A percentile compares a stretch with the other conserved stretches of the same genome.
These are phyloP conservation scores for Percopsis omiscomaycus DNA, from an alignment of 2,797 vertebrate genomes.

Conservation along the genomic window DNA sequence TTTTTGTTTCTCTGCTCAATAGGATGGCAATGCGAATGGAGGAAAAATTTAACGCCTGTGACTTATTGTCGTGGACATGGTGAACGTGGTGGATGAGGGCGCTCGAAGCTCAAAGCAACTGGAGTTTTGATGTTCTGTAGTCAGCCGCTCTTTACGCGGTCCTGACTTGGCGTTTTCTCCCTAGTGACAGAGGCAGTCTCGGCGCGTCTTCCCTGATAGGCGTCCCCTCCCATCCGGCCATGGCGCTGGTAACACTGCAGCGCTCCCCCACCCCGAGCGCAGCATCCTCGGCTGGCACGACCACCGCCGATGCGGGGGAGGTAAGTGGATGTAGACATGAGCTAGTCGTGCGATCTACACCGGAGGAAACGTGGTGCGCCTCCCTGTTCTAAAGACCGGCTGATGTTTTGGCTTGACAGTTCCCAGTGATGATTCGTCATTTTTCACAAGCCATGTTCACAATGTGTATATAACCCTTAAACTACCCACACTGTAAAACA, in stretches of 20 bases:
- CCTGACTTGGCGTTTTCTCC: conserved; percentile 73
- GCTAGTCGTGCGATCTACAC: conserved; percentile 1
- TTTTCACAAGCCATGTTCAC: too few species aligned
- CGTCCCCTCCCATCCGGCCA: conserved; percentile 58
- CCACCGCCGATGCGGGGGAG: conserved; percentile 85
- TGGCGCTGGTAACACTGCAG: conserved; percentile 95
- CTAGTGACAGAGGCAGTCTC: conserved; percentile 70
- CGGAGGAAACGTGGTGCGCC: conserved; percentile 29
- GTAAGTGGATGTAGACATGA: conserved; percentile 71
- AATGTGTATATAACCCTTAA: too few species aligned
- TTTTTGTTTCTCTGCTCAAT: conserved; percentile 65
- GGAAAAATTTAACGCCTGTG: conserved; percentile 6
- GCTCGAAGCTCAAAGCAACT: conserved; percentile 47
- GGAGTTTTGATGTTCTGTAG: conserved; percentile 46
- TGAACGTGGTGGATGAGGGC: too few species aligned
- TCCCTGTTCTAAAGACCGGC: neutral
- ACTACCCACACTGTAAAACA: too few species aligned
- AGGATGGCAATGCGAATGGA: conserved; percentile 25
- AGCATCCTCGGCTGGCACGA: conserved; percentile 85
- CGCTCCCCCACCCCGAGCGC: conserved; percentile 92
- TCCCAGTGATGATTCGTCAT: too few species aligned
- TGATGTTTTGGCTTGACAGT: neutral
- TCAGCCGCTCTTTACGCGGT: conserved; percentile 65
- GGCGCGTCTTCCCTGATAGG: conserved; percentile 63
- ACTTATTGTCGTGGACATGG: too few species aligned